These are phyloP conservation scores for Catharus fuscescens DNA, from an alignment of 2,113 vertebrate species.

Conservation along the genomic window DNA sequence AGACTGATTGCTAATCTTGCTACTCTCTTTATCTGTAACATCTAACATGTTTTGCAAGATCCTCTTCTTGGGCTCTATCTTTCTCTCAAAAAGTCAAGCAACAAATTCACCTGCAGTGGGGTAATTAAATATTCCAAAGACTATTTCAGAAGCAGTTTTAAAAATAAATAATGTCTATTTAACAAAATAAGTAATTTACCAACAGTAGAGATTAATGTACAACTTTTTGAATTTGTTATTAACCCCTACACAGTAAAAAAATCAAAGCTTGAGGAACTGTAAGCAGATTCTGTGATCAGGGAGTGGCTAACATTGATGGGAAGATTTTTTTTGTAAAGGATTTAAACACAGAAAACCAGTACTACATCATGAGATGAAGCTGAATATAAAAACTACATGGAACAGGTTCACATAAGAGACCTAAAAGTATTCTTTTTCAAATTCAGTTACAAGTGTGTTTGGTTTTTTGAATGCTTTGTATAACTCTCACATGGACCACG, in stretches of 20 bases:
- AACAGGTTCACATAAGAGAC: background rate
- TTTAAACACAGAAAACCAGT: background rate
- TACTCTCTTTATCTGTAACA: background rate
- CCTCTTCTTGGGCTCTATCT: background rate
- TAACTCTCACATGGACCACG: background rate
- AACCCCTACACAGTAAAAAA: background rate
- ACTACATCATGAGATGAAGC: background rate
- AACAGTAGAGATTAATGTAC: background rate
- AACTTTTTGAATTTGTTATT: background rate
- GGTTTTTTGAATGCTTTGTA: rapidly evolving
- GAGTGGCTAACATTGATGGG: background rate
- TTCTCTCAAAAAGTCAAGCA: background rate
- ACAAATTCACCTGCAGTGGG: background rate
- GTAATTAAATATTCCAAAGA: background rate
- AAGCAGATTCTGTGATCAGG: background rate
- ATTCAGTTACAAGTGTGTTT: background rate
- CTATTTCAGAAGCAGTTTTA: background rate
- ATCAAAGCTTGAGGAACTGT: slow-evolving; percentile 47
- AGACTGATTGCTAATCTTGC: background rate
- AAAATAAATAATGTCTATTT: background rate
- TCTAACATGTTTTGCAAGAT: background rate
- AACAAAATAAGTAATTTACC: background rate
- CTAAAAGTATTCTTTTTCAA: background rate
- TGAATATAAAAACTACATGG: background rate
- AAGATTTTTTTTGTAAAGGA: background rate